Base-by-base conservation (phyloP, 2,113 vertebrate genomes). In the Polyodon spathula region DNA sequence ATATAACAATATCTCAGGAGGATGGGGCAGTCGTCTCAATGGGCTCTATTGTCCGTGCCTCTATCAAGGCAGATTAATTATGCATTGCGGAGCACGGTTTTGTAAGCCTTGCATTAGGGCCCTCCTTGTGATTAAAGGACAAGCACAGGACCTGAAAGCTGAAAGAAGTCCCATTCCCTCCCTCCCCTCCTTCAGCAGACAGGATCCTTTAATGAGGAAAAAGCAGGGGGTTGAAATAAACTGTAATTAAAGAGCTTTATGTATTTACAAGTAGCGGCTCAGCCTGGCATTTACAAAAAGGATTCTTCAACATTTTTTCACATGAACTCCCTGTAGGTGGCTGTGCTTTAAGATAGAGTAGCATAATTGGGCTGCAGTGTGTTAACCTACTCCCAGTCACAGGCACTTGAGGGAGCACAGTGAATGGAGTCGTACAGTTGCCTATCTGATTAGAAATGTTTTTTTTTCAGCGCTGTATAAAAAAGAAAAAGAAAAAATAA, bases 31-130 rank as follows among this genome's bases (percentile, higher is more conserved):
- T 70, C 79, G 80, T 64, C 84, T 97, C 90, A 97, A 96, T 93
- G 83, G 84, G 85, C 77, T 81, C 88, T 88, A 91, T 97, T 97
- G 92, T 96, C 89, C 81, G 40, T 63, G 76, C 76, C 84, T 89
- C 82, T 84, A 90, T 86, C 86, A 91, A 90, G 85, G 86, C 86
- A 85, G 84, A 94, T 98, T 94, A 92, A 95, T 96, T 95, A 95
- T 94, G 90, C 90, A 89, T 88, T 71, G 78, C 69, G 78, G 88
- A 91, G 85, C 88, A 88, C 77, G 72, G 87, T 75, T 78, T 76
- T 64, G 11, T 50, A 50, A 50, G 46, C 46, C 46, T 14, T 41
- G 62, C 80, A 67, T 78, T 67, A 68, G 65, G 77, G 53, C 48
- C 43, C 59, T 51, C 56, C 55, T 42, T 40, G 39, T 40, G 46